Conservation (phyloP, 2,113 vertebrate species). For the Amblyornis subalaris region DNA sequence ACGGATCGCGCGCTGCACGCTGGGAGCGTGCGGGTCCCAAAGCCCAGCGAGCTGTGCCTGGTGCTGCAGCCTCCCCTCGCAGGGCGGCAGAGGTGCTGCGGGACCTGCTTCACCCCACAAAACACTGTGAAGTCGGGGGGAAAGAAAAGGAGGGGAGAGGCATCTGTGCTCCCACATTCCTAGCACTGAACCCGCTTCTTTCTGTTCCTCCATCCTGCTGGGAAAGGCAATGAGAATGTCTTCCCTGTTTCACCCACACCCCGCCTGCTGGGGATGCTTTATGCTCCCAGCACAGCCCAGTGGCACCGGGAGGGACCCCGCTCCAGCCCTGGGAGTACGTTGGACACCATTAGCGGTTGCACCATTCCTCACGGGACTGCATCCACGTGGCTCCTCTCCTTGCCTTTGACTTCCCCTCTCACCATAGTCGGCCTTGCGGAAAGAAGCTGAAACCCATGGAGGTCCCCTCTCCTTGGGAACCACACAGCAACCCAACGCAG, state of each 20-base stretch:
- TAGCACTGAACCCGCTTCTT: neutral
- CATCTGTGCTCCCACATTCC: neutral
- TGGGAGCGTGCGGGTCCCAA: rapidly evolving
- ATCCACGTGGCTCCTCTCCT: neutral
- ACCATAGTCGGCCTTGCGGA: rapidly evolving
- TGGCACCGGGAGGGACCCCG: rapidly evolving
- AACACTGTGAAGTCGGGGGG: neutral
- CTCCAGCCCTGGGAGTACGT: neutral
- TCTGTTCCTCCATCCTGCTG: neutral
- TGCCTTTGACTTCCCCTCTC: neutral
- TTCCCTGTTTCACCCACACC: neutral
- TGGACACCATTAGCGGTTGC: neutral
- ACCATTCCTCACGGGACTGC: rapidly evolving
- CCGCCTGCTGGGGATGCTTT: neutral
- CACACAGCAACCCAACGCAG: neutral
- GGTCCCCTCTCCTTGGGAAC: neutral
- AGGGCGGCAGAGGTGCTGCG: neutral
- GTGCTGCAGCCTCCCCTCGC: neutral
- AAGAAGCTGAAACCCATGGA: neutral
- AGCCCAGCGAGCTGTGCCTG: rapidly evolving
- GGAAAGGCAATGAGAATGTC: neutral
- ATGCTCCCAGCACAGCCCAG: neutral
- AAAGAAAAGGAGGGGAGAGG: neutral
- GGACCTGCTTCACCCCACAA: neutral
- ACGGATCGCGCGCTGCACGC: rapidly evolving